Evolutionary conservation across 2,113 vertebrate genomes (phyloP).

Genomic region (Anarhynchus alexandrinus): DNA sequence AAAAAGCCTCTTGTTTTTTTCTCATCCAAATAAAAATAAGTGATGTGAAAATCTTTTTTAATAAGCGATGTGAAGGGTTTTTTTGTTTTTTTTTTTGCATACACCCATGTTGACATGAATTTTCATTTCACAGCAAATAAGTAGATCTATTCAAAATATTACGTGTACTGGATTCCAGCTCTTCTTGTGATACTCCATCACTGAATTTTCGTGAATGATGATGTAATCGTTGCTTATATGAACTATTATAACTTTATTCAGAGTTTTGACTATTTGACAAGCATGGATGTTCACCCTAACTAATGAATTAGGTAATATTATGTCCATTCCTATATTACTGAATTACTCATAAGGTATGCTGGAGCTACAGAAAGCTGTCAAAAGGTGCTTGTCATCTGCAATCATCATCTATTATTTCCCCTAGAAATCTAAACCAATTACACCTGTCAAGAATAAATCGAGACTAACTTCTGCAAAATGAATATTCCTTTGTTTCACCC

Average conservation of each 20-base stretch:
- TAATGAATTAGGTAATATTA: not conserved
- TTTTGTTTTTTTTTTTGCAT: not conserved
- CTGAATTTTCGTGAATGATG: not conserved
- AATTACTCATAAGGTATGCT: not conserved
- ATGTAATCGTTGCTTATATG: not conserved
- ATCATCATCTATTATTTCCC: not conserved
- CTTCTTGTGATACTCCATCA: not conserved
- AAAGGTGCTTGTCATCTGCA: not conserved
- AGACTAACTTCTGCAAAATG: constrained; percentile 12
- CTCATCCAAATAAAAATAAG: not conserved
- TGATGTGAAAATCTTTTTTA: not conserved
- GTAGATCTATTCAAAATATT: not conserved
- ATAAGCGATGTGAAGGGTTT: too few species aligned
- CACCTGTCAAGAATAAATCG: constrained; percentile 13
- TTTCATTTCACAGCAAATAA: not conserved
- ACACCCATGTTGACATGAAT: not conserved
- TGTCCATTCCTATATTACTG: not conserved
- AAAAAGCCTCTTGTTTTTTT: not conserved
- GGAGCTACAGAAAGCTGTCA: not conserved
- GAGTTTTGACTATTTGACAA: not conserved
- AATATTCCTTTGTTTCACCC: constrained; percentile 18
- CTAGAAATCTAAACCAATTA: constrained; percentile 29
- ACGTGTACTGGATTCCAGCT: not conserved
- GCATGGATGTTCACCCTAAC: not conserved
- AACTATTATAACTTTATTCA: not conserved